Conservation (phyloP, 2,888 invertebrate species). For the Mycogona germanica region DNA sequence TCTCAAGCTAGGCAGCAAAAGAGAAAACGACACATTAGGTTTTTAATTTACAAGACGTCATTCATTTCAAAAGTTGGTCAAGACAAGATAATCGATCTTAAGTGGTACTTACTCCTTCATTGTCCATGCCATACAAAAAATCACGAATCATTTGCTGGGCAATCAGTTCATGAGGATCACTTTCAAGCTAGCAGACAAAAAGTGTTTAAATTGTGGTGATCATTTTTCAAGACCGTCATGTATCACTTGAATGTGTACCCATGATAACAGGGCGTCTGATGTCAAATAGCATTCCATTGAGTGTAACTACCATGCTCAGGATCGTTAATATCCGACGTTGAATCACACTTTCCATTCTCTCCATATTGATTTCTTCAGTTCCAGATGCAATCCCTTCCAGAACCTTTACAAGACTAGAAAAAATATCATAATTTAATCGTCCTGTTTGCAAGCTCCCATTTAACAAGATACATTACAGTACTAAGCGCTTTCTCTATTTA, state of each 20-base stretch:
- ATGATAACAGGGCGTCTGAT: no score
- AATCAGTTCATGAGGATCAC: conserved; percentile 59
- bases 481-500: no score
- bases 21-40: background rate
- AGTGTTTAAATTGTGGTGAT: background rate
- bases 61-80: no score
- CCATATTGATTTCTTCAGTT: conserved; percentile 9
- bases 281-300: no score
- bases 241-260: no score
- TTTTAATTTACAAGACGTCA: background rate
- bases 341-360: background rate
- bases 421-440: background rate
- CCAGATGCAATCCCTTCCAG: background rate
- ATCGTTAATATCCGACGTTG: conserved; percentile 1
- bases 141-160: conserved; percentile 69
- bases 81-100: background rate
- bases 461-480: background rate
- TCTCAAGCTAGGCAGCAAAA: conserved; percentile 37
- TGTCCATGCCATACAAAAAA: conserved; percentile 62
- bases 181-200: conserved; percentile 45
- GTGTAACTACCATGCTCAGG: background rate
- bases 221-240: background rate
- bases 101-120: conserved; percentile 51
- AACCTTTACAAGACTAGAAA: background rate
- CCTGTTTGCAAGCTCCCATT: background rate